Percentiles rank a stretch among this genome's conserved stretches.
phyloP scores from a whole-genome alignment of 2,888 invertebrate species.

The Chloroclystis v-ata region DNA sequence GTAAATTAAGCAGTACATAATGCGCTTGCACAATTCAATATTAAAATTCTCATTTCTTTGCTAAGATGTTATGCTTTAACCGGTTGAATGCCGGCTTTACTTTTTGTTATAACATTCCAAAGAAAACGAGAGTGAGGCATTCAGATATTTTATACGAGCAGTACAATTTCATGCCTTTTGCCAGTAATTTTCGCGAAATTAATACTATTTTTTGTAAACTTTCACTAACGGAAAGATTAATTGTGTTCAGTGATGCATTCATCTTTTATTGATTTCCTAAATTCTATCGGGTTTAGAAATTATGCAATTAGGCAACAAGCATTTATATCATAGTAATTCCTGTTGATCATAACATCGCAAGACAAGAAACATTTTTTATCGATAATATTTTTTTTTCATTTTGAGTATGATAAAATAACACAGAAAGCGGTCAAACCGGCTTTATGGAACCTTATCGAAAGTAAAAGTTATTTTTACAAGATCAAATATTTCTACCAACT shows the following conservation, averaged over 20 bases:
- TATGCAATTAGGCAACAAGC: too few relatives aligned
- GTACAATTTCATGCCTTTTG: slow-evolving; percentile 53
- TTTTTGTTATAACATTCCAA: slow-evolving; percentile 44
- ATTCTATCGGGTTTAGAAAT: neutral
- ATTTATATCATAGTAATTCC: too few relatives aligned
- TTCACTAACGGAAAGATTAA: slow-evolving; percentile 41
- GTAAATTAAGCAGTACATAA: slow-evolving; percentile 8
- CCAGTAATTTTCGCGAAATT: slow-evolving; percentile 31
- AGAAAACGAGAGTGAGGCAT: slow-evolving; percentile 49
- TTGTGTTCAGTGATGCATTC: slow-evolving; percentile 21
- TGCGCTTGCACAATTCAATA: slow-evolving; percentile 41
- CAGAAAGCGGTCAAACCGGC: slow-evolving; percentile 16
- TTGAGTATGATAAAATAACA: too few relatives aligned
- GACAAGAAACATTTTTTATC: too few relatives aligned
- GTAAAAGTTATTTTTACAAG: slow-evolving; percentile 29
- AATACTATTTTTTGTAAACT: slow-evolving; percentile 36
- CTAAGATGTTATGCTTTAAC: slow-evolving; percentile 35
- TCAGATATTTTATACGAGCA: slow-evolving; percentile 38
- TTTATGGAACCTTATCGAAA: slow-evolving; percentile 27
- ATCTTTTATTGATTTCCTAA: slow-evolving; percentile 3
- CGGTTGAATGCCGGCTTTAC: slow-evolving; percentile 29
- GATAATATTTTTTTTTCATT: too few relatives aligned
- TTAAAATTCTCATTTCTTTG: slow-evolving; percentile 34
- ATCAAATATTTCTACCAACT: slow-evolving; percentile 25
- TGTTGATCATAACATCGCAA: too few relatives aligned